Evolutionary conservation across 64 coral and sea anemone genomes (phyloP).

Genomic region (Trachythela sp.): DNA sequence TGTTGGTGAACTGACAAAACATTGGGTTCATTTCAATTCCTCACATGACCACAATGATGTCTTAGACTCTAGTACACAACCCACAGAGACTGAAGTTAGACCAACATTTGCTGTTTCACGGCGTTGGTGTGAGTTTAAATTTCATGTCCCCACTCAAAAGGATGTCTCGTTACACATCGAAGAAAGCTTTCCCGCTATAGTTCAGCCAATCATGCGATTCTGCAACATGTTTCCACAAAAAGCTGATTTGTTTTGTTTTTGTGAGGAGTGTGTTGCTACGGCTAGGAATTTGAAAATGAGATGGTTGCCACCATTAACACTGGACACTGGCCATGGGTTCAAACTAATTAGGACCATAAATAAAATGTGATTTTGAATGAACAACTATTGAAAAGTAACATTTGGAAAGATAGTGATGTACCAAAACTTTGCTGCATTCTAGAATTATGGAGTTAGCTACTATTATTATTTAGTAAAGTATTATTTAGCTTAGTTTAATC

Average conservation of each 20-base stretch:
- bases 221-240: background rate
- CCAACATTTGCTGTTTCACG: background rate
- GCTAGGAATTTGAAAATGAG: slow-evolving; percentile 1
- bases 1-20: slow-evolving; percentile 76
- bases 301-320: background rate
- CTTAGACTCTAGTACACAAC: background rate
- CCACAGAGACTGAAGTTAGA: background rate
- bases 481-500: too few relatives aligned
- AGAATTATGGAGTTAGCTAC: background rate
- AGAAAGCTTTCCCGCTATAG: background rate
- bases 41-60: background rate
- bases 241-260: background rate
- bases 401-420: too few relatives aligned
- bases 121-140: slow-evolving; percentile 1
- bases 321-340: slow-evolving; percentile 1
- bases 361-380: background rate
- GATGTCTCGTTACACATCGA: background rate
- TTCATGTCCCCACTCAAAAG: slow-evolving; percentile 10
- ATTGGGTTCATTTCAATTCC: slow-evolving; percentile 69
- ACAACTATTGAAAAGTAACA: too few relatives aligned
- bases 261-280: background rate
- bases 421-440: background rate
- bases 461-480: background rate
- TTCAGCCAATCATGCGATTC: slow-evolving; percentile 3
- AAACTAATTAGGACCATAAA: slow-evolving; percentile 15